These are phyloP conservation scores for Patella caerulea DNA, from an alignment of 2,888 invertebrate species.

Conservation along the genomic window DNA sequence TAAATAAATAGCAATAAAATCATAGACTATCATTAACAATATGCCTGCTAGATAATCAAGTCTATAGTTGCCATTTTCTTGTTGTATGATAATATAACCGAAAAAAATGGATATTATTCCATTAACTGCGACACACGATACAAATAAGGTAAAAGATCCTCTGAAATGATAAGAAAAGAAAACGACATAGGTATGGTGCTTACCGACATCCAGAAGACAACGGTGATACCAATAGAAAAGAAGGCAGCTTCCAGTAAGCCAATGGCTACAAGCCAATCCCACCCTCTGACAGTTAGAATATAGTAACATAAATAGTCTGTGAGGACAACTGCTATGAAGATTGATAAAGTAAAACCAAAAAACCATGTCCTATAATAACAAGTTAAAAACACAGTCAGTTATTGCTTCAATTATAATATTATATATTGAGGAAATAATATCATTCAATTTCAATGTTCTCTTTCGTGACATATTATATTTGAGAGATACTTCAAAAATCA, in stretches of 20 bases:
- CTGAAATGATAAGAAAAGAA: slow-evolving; percentile 48
- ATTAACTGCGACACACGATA: slow-evolving; percentile 42
- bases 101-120: slow-evolving; percentile 43
- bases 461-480: no score
- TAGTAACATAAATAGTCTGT: slow-evolving; percentile 77
- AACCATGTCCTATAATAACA: slow-evolving; percentile 85
- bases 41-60: slow-evolving; percentile 87
- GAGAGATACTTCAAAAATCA: no score
- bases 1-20: slow-evolving; percentile 88
- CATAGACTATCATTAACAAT: slow-evolving; percentile 84
- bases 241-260: slow-evolving; percentile 55
- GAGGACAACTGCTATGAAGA: slow-evolving; percentile 89
- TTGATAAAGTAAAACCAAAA: slow-evolving; percentile 88
- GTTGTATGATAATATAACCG: slow-evolving; percentile 79
- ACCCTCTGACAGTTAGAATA: slow-evolving; percentile 52
- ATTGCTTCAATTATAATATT: not conserved
- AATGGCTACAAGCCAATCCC: slow-evolving; percentile 61
- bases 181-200: slow-evolving; percentile 32
- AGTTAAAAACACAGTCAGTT: slow-evolving; percentile 5
- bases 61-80: slow-evolving; percentile 88
- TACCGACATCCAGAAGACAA: slow-evolving; percentile 63
- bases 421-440: no score
- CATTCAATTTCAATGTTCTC: no score
- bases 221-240: slow-evolving; percentile 51
- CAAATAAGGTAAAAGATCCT: slow-evolving; percentile 58